These are phyloP conservation scores for Lemur catta DNA, from an alignment of 2,797 vertebrate species.

Conservation along the genomic window DNA sequence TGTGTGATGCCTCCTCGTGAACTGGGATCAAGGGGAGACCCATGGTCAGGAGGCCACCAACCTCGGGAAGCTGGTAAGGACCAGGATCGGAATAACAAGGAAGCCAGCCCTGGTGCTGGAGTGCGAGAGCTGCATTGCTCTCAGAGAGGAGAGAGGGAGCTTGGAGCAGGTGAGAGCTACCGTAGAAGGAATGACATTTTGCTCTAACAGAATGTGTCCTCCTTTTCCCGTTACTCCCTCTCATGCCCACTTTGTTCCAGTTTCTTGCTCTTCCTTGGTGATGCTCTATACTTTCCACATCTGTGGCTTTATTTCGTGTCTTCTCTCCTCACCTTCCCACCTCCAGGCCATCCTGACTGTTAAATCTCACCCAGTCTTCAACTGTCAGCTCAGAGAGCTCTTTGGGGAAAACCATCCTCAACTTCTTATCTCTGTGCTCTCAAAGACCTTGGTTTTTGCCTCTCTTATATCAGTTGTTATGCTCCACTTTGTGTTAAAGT, in stretches of 20 bases:
- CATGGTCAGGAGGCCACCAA: too few species aligned
- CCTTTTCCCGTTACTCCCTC: not conserved
- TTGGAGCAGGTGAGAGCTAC: not conserved
- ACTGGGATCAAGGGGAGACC: not conserved
- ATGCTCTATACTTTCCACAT: not conserved
- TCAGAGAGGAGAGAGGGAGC: not conserved
- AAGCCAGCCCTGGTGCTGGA: not conserved
- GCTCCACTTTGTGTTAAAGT: not conserved
- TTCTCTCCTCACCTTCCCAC: not conserved
- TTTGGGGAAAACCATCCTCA: not conserved
- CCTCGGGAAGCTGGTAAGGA: not conserved
- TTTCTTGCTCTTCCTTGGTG: not conserved
- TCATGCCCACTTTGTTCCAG: too few species aligned
- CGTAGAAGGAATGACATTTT: not conserved
- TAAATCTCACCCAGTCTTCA: not conserved
- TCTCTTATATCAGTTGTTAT: not conserved
- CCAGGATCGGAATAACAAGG: not conserved
- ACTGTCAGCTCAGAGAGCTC: not conserved
- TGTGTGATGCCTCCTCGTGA: not conserved
- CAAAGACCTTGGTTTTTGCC: not conserved
- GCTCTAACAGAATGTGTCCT: not conserved
- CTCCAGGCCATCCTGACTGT: not conserved
- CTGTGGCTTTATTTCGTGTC: too few species aligned
- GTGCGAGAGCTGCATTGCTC: not conserved
- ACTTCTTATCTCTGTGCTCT: not conserved